Conservation (phyloP, 2,797 vertebrate genomes). For the Natrix natrix region DNA sequence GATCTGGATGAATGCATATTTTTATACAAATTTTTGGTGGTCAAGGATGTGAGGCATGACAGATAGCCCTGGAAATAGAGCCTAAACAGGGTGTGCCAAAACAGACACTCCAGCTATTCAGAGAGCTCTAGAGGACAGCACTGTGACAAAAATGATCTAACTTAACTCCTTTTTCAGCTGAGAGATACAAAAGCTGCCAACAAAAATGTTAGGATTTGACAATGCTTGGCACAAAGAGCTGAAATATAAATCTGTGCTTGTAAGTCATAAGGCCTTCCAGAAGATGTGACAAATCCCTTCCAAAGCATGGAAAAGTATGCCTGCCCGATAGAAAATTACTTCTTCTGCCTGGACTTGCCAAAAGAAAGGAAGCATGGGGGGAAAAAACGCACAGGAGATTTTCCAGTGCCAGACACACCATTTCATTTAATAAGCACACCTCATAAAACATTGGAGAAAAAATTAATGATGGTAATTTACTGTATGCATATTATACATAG, state of each 20-base stretch:
- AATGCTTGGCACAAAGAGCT: constrained; percentile 65
- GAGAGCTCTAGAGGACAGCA: constrained; percentile 41
- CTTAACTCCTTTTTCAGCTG: constrained; percentile 58
- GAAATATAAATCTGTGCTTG: constrained; percentile 64
- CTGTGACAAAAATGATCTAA: constrained; percentile 49
- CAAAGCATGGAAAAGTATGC: constrained; percentile 64
- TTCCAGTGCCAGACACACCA: constrained; percentile 60
- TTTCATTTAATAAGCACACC: constrained; percentile 66
- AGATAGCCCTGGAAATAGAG: constrained; percentile 20
- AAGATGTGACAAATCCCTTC: constrained; percentile 64
- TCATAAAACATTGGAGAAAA: constrained; percentile 60
- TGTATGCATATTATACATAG: constrained; percentile 56
- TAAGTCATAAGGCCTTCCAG: constrained; percentile 67
- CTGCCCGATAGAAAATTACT: constrained; percentile 57
- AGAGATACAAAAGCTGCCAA: constrained; percentile 61
- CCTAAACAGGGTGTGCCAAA: constrained; percentile 53
- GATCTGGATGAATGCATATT: constrained; percentile 54
- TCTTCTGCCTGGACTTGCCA: constrained; percentile 56
- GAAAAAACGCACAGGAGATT: constrained; percentile 58
- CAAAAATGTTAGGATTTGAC: constrained; percentile 67
- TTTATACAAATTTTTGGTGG: constrained; percentile 44
- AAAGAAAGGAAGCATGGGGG: constrained; percentile 60
- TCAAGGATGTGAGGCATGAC: constrained; percentile 34
- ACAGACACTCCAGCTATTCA: constrained; percentile 35
- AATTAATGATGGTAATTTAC: constrained; percentile 56